phyloP scores from a whole-genome alignment of 2,888 invertebrate genomes.

The Lacanobia oleracea region DNA sequence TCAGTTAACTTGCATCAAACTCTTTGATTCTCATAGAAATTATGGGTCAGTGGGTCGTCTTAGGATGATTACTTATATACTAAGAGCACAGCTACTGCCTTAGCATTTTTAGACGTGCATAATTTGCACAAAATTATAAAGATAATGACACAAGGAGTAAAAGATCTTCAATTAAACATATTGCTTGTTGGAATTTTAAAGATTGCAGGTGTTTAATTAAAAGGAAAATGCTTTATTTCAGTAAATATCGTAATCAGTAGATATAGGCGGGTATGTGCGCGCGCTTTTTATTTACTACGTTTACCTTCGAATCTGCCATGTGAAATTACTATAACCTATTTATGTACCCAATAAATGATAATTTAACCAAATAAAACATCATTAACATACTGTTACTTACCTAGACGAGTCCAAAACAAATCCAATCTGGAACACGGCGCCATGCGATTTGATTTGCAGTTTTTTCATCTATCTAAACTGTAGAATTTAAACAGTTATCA shows the following conservation, averaged over 20 bases:
- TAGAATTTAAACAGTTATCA: constrained; percentile 11
- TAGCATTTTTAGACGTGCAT: no score
- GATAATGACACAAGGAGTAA: neutral
- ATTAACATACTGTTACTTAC: constrained; percentile 36
- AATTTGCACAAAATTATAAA: neutral
- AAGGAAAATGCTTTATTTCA: neutral
- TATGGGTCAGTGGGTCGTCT: no score
- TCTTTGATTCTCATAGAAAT: no score
- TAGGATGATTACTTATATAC: no score
- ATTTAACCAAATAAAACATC: neutral
- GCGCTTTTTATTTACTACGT: neutral
- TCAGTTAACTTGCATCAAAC: no score
- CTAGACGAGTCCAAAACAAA: neutral
- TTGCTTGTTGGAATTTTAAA: neutral
- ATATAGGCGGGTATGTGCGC: constrained; percentile 4
- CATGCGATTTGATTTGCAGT: neutral
- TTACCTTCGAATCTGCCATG: neutral
- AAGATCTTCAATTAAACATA: neutral
- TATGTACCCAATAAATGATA: neutral
- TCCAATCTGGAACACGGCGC: neutral
- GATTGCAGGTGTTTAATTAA: neutral
- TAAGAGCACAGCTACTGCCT: neutral
- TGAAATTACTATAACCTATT: neutral
- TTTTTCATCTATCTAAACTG: constrained; percentile 16
- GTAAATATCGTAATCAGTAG: neutral